phyloP scores from a whole-genome alignment of 2,113 vertebrate species.

The Danio rerio region DNA sequence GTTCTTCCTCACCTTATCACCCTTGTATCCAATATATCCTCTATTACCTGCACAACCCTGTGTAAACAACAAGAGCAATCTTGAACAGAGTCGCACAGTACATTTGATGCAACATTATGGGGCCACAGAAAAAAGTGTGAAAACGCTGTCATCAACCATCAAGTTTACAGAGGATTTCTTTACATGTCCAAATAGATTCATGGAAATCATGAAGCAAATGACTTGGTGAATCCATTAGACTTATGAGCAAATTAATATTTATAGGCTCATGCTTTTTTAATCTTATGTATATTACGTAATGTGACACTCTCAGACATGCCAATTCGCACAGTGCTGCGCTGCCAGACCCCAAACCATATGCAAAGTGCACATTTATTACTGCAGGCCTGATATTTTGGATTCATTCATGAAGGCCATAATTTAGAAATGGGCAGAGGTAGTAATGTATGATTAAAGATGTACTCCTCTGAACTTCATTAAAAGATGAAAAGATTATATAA shows the following conservation, averaged over 20 bases:
- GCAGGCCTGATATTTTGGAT: conserved; percentile 42
- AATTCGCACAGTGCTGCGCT: background rate
- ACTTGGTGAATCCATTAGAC: background rate
- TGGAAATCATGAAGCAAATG: background rate
- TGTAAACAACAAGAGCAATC: conserved; percentile 41
- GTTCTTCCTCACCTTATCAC: conserved; percentile 78
- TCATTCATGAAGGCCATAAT: conserved; percentile 55
- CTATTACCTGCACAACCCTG: conserved; percentile 81
- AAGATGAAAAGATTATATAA: conserved; percentile 41
- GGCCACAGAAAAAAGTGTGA: conserved; percentile 6
- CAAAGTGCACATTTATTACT: conserved; percentile 14
- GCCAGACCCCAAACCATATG: conserved; percentile 4
- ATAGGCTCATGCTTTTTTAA: background rate
- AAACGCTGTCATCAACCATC: conserved; percentile 1
- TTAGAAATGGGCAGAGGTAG: conserved; percentile 51
- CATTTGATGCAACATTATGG: background rate
- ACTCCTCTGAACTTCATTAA: conserved; percentile 47
- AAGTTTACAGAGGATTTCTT: conserved; percentile 11
- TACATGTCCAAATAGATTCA: background rate
- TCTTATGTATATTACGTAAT: conserved; percentile 27
- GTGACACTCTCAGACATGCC: background rate
- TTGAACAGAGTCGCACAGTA: conserved; percentile 6
- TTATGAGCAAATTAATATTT: conserved; percentile 1
- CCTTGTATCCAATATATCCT: conserved; percentile 79
- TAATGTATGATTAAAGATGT: conserved; percentile 39